phyloP scores from a whole-genome alignment of 2,113 vertebrate species.

The Peucedramus taeniatus region DNA sequence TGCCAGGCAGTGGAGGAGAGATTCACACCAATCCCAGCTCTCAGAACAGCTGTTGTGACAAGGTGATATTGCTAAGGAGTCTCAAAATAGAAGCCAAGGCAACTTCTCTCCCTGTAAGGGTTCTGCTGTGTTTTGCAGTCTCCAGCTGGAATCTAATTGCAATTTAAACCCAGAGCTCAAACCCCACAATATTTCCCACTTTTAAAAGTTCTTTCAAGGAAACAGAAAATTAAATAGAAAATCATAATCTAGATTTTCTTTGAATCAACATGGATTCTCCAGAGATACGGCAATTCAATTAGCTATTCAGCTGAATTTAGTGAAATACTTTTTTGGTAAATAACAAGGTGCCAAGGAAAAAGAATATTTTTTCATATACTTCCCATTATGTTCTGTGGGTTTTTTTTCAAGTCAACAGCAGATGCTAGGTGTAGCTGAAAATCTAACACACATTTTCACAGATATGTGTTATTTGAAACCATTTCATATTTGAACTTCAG shows the following conservation, averaged over 20 bases:
- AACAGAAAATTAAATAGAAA: constrained; percentile 46
- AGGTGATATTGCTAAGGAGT: constrained; percentile 69
- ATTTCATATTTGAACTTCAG: neutral
- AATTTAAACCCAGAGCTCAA: constrained; percentile 60
- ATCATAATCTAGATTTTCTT: neutral
- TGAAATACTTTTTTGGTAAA: neutral
- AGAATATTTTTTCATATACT: neutral
- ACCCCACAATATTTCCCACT: neutral
- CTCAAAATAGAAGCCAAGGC: constrained; percentile 68
- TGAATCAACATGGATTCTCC: neutral
- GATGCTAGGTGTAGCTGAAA: neutral
- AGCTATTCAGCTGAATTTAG: neutral
- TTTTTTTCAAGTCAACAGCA: neutral
- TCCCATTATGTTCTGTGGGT: neutral
- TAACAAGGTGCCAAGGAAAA: neutral
- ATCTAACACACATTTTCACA: neutral
- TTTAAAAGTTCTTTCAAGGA: constrained; percentile 22
- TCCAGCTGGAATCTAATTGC: constrained; percentile 76
- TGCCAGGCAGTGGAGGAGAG: constrained; percentile 55
- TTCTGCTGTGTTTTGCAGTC: constrained; percentile 55
- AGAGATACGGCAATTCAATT: neutral
- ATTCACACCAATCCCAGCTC: constrained; percentile 51
- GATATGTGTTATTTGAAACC: neutral
- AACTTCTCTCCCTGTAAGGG: constrained; percentile 55
- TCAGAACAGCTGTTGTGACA: constrained; percentile 73